phyloP scores from a whole-genome alignment of 2,113 vertebrate genomes.

The Myiagra hebetior region DNA sequence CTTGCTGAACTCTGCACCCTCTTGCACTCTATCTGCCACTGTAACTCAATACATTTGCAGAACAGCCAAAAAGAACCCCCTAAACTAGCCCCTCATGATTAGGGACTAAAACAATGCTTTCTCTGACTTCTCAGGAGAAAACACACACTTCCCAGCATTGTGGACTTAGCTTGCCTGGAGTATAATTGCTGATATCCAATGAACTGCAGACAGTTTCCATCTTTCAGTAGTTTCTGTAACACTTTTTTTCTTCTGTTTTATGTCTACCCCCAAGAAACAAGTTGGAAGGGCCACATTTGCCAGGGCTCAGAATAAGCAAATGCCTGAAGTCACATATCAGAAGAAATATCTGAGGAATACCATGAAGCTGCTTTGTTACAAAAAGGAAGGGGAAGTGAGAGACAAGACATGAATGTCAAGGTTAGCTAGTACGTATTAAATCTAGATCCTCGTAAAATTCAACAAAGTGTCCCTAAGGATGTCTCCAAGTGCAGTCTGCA shows the following conservation, averaged over 20 bases:
- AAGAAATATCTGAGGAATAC: background rate
- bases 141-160: background rate
- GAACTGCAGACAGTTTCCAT: slow-evolving; percentile 27
- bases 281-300: background rate
- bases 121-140: slow-evolving; percentile 51
- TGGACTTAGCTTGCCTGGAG: background rate
- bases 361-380: background rate
- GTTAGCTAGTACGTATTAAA: background rate
- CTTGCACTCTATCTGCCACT: slow-evolving; percentile 26
- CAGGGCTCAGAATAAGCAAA: background rate
- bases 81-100: slow-evolving; percentile 22
- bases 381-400: background rate
- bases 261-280: background rate
- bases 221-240: slow-evolving; percentile 1
- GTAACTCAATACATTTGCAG: slow-evolving; percentile 39
- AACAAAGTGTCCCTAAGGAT: background rate
- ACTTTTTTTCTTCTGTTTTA: background rate
- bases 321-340: background rate
- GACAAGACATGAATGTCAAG: background rate
- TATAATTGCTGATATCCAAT: slow-evolving; percentile 18
- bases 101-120: slow-evolving; percentile 32
- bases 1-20: slow-evolving; percentile 46
- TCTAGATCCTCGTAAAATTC: background rate
- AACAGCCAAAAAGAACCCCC: slow-evolving; percentile 45
- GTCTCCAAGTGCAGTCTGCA: background rate